Evolutionary conservation across 2,113 vertebrate species (phyloP).

Genomic region (Oreochromis tanganicae): DNA sequence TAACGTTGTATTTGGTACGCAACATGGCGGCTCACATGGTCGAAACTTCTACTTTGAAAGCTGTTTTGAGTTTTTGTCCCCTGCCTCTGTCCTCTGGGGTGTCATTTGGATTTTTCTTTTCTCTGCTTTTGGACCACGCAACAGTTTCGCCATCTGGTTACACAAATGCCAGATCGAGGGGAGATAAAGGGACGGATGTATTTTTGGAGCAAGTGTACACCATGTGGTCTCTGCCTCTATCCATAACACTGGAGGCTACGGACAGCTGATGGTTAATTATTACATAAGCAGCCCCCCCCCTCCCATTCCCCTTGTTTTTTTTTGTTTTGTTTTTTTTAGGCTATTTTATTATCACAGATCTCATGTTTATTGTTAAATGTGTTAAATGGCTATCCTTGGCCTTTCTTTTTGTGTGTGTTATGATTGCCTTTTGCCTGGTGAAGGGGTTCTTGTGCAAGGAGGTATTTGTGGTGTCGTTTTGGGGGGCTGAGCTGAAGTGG

Average conservation of each 20-base stretch:
- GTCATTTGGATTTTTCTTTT: not conserved
- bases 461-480: conserved; percentile 6
- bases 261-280: conserved; percentile 51
- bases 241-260: conserved; percentile 39
- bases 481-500: not conserved
- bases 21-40: not conserved
- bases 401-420: not conserved
- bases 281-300: not conserved
- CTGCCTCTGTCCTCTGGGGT: not conserved
- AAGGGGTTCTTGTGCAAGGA: conserved; percentile 10
- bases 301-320: not conserved
- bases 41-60: not conserved
- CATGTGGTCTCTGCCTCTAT: conserved; percentile 42
- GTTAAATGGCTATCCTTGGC: conserved; percentile 33
- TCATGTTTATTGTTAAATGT: conserved; percentile 33
- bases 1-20: conserved; percentile 27
- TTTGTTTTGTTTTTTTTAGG: not conserved
- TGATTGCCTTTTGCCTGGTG: conserved; percentile 48
- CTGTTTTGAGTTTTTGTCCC: not conserved
- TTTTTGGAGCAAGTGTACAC: conserved; percentile 46
- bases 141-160: conserved; percentile 39
- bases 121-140: not conserved
- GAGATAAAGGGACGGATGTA: conserved; percentile 8
- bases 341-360: conserved; percentile 13
- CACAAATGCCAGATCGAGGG: not conserved